Percentiles rank a stretch among this genome's conserved stretches.
These are phyloP conservation scores for Caenorhabditis tropicalis DNA, from an alignment of 1,140 invertebrate genomes.

Conservation along the genomic window DNA sequence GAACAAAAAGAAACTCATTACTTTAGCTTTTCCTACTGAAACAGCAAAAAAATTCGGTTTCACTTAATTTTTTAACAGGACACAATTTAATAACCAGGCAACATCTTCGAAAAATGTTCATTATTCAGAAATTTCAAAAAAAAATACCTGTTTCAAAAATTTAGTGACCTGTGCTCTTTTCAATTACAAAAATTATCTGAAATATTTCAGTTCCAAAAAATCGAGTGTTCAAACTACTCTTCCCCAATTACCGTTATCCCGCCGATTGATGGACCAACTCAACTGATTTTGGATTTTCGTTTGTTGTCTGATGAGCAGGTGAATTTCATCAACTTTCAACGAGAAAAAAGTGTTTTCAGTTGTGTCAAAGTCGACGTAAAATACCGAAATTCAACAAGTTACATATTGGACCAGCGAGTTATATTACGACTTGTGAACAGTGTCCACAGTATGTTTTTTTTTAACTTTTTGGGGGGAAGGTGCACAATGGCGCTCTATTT, in stretches of 20 bases:
- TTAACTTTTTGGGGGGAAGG: background rate
- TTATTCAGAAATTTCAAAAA: too few relatives aligned
- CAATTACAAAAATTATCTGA: too few relatives aligned
- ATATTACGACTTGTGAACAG: slow-evolving; percentile 14
- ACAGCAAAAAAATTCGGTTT: too few relatives aligned
- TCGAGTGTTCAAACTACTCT: slow-evolving; percentile 15
- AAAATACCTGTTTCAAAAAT: too few relatives aligned
- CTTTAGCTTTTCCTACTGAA: too few relatives aligned
- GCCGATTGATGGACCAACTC: background rate
- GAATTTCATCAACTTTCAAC: background rate
- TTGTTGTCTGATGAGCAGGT: slow-evolving; percentile 24
- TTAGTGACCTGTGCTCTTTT: too few relatives aligned
- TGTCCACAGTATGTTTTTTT: background rate
- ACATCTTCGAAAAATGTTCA: too few relatives aligned
- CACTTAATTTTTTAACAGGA: too few relatives aligned
- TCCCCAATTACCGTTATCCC: background rate
- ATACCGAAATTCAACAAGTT: background rate
- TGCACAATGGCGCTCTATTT: background rate
- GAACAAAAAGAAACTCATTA: too few relatives aligned
- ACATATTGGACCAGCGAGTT: background rate
- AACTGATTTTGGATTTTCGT: background rate
- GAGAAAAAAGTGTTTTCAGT: background rate
- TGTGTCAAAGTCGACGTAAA: background rate
- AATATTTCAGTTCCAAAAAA: slow-evolving; percentile 1
- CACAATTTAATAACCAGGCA: too few relatives aligned